These are phyloP conservation scores for Cladorhizidae sp. DNA, from an alignment of 37 sponge, comb jelly and placozoan genomes.

Conservation along the genomic window DNA sequence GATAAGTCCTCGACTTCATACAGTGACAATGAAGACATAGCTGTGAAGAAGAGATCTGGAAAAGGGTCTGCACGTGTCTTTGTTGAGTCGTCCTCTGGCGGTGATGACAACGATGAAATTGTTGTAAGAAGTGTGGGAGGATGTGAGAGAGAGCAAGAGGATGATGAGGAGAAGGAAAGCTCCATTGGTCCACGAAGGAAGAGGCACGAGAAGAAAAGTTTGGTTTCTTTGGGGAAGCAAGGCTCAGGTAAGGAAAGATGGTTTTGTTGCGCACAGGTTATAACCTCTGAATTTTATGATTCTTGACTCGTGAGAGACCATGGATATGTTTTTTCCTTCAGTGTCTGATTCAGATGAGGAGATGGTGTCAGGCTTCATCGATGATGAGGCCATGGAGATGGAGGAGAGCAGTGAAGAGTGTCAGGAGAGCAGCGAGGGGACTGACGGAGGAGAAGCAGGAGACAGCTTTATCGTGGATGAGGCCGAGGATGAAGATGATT, in stretches of 20 bases:
- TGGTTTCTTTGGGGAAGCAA: too few relatives aligned
- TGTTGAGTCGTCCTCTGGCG: background rate
- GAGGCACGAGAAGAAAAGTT: too few relatives aligned
- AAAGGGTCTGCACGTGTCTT: too few relatives aligned
- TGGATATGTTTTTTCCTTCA: too few relatives aligned
- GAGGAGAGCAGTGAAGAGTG: conserved; percentile 29
- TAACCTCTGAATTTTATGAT: too few relatives aligned
- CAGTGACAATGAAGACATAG: too few relatives aligned
- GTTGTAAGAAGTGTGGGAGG: background rate
- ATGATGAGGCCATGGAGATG: conserved; percentile 63
- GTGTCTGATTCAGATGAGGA: background rate
- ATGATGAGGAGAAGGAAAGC: background rate
- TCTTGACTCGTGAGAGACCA: too few relatives aligned
- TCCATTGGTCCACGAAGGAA: too few relatives aligned
- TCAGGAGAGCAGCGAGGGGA: conserved; percentile 36
- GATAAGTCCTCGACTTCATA: too few relatives aligned
- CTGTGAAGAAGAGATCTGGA: background rate
- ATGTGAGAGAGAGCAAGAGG: conserved; percentile 8
- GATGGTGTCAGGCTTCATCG: conserved; percentile 18
- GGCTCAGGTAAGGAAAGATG: too few relatives aligned
- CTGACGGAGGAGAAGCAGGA: conserved; percentile 21
- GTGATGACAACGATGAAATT: background rate
- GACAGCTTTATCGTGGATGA: conserved; percentile 35
- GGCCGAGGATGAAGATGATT: conserved; percentile 10
- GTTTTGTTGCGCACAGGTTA: too few relatives aligned